Base-by-base conservation (phyloP, 2,113 vertebrate genomes). In the Oryzias woworae region DNA sequence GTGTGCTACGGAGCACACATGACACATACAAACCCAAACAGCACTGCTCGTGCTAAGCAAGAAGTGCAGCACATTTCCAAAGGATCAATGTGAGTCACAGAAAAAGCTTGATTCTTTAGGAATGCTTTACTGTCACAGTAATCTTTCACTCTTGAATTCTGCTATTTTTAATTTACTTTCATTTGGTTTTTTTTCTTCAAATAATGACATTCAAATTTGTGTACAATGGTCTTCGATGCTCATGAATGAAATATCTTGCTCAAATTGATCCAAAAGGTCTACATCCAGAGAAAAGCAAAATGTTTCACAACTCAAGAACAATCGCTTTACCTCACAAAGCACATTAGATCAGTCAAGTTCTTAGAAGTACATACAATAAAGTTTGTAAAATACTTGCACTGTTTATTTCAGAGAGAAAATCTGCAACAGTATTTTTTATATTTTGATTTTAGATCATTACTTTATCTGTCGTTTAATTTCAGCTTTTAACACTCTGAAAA, bases 31-130 rank as follows among this genome's bases (percentile, higher is more conserved):
- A 51, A 56, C 61, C 84, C 76, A 78, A 62, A 71, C 69, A 82
- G 69, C 81, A 69, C 75, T 52, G 80, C 75, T 70, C 36, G 77
- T 83, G 84, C 77, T 77, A 75, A 88, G 82, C 83, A 75, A 86
- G 62, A 86, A 67, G 76, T 78, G 69, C 76, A 81, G 83, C 81
- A 84, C 85, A 85, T 85, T 76, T 71, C 75, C 65, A 58, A 63
- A 77, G 77, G 73, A 81, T 83, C 78, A 88, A 82, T 77, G 71
- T 81, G 77, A 81, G 60, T 80, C 64, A 79, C 71, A 66, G 24
- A 45, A 64, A 63, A 7, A 66, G 51, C 50, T 62, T 46, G 41
- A 58, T 18, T 58, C 52, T 41, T 17, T 59, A n/a, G 16, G 41
- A 70, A 46, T 42, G 14, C 26, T 69, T 67, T 69, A 48, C 3